A percentile compares a stretch with the other conserved stretches of the same genome.
Evolutionary conservation across 2,113 vertebrate genomes (phyloP).

Genomic region (Pan paniscus): DNA sequence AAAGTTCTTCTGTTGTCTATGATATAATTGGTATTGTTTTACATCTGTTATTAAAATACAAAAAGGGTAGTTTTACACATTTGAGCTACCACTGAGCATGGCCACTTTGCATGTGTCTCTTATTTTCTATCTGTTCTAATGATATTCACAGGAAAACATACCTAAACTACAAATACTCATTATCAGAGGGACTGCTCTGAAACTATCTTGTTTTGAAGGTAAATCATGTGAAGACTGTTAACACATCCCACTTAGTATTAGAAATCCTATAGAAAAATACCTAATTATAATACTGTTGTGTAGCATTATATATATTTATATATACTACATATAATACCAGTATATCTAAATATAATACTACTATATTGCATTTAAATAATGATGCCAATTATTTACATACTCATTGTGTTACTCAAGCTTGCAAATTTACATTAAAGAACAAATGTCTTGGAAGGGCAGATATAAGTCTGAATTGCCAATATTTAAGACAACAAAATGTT

Average conservation of each 20-base stretch:
- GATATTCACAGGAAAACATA: neutral
- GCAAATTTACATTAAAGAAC: neutral
- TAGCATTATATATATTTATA: no score
- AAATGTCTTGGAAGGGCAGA: neutral
- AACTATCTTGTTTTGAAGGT: neutral
- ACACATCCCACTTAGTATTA: neutral
- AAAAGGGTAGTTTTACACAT: neutral
- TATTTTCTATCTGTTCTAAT: neutral
- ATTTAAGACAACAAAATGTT: constrained; percentile 26
- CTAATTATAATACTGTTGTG: no score
- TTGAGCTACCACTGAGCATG: neutral
- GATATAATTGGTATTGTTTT: neutral
- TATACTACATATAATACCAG: no score
- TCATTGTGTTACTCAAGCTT: neutral
- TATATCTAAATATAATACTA: no score
- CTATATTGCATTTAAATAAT: neutral
- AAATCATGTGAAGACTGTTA: neutral
- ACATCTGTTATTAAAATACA: neutral
- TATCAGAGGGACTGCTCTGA: neutral
- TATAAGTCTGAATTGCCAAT: neutral
- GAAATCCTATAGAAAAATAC: neutral
- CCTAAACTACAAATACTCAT: neutral
- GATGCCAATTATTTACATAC: neutral
- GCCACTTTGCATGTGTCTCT: neutral
- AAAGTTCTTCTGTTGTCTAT: neutral